Base-by-base conservation (phyloP, 2,888 invertebrate species). In the Copidosoma aretas region DNA sequence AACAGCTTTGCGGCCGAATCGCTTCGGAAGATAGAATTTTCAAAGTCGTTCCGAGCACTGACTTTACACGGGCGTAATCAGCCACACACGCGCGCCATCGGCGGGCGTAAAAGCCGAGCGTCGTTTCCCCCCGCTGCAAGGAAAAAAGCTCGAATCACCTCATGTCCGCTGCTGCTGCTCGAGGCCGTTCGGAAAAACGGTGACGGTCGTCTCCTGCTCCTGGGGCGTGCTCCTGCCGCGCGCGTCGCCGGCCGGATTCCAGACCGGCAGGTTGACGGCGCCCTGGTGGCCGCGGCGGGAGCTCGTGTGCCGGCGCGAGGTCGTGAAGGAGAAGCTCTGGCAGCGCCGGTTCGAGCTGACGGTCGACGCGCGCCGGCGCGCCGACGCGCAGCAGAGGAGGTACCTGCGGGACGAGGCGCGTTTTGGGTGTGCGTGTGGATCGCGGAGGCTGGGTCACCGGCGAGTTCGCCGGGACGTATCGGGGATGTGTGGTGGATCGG, bases 151-250 rank as follows among this genome's bases (percentile, higher is more conserved):
- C 5, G 2, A 19, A 19, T 56, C 22, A 71, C 67, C 72, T 74
- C 67, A 76, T 52, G 74, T 73, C 51, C 70, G 70, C 52, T 78
- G 77, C 58, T 81, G 70, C 52, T 78, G 77, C 58, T 81, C 79
- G 21, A 73, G 19, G 0, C 79, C 80, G 60, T 80, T 81, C 39
- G 77, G 77, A 5, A 74, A 74, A 22, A 78, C 75, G 3, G 78
- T 78, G n/a, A 78, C 74, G 22, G 76, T 78, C 4, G 81, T 80
- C 56, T 82, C 81, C 43, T 80, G 81, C 60, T 82, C 81, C 19
- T 76, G 75, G 1, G 73, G 73, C 46, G 73, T 73, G 32, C 74
- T 68, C 1, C 72, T 54, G 0, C 61, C 70, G 12, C 68, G 51
- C 15, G 49, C 60, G 56, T 69, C 53, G 60, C 64, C 43, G 58